Evolutionary conservation across 2,797 vertebrate species (phyloP).

Genomic region (Sebastes nivosus): DNA sequence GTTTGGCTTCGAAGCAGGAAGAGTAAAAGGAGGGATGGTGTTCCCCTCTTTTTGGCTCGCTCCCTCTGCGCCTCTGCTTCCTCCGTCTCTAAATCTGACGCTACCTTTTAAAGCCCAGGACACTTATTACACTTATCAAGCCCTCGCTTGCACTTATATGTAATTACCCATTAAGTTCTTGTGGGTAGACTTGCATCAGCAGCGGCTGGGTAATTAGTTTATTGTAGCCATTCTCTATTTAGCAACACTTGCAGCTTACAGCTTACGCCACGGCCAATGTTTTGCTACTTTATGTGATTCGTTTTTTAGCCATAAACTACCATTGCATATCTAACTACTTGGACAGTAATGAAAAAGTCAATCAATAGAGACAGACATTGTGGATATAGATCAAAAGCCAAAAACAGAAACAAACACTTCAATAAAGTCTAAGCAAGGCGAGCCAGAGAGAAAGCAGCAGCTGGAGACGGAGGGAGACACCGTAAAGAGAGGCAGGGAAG

Average conservation of each 20-base stretch:
- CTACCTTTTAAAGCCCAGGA: conserved; percentile 41
- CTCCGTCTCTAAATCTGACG: conserved; percentile 26
- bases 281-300: conserved; percentile 7
- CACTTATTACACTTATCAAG: conserved; percentile 57
- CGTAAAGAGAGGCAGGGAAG: conserved; percentile 26
- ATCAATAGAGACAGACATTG: conserved; percentile 17
- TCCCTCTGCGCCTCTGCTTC: conserved; percentile 2
- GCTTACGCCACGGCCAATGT: conserved; percentile 13
- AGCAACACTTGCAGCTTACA: conserved; percentile 34
- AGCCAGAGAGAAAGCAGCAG: conserved; percentile 56
- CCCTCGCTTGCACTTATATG: conserved; percentile 35
- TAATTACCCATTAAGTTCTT: conserved; percentile 57
- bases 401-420: conserved; percentile 37
- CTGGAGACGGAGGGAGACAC: conserved; percentile 45
- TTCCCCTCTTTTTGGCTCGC: conserved; percentile 22
- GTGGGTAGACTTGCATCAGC: conserved; percentile 38
- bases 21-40: conserved; percentile 27
- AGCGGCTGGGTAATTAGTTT: conserved; percentile 46
- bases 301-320: conserved; percentile 15
- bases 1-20: conserved; percentile 40
- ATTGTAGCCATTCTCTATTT: conserved; percentile 45
- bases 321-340: background rate
- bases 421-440: conserved; percentile 3
- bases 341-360: conserved; percentile 12
- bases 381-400: conserved; percentile 18